Percentiles rank a stretch among this genome's conserved stretches.
Conservation (phyloP, 2,113 vertebrate genomes). For the Pelecanus crispus region DNA sequence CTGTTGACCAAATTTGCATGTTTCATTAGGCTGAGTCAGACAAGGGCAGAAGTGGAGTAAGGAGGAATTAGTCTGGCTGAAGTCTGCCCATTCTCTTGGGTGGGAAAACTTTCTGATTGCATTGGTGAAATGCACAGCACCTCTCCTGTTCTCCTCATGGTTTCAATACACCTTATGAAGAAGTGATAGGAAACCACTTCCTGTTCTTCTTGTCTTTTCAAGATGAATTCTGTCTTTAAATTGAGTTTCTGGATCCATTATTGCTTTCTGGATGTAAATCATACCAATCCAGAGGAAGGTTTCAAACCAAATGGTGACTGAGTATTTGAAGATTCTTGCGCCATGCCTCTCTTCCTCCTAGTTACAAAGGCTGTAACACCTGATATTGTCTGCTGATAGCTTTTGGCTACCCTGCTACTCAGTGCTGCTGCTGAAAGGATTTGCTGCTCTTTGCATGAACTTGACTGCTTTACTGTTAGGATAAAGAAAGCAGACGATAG, state of each 20-base stretch:
- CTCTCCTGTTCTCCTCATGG: background rate
- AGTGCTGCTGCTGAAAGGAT: background rate
- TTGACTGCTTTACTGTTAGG: background rate
- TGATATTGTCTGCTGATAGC: background rate
- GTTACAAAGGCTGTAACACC: background rate
- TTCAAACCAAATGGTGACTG: background rate
- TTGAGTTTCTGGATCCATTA: background rate
- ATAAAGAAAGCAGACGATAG: background rate
- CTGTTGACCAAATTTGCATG: background rate
- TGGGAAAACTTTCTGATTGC: background rate
- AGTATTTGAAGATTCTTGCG: background rate
- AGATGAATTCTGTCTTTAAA: background rate
- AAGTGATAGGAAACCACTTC: background rate
- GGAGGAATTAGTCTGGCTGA: background rate
- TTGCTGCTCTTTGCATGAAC: background rate
- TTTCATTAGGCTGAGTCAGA: background rate
- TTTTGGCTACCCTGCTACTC: background rate
- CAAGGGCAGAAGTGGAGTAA: background rate
- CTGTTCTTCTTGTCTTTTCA: background rate
- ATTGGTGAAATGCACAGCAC: background rate
- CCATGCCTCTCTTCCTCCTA: fast-evolving
- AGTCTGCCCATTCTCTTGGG: background rate
- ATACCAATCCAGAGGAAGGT: background rate
- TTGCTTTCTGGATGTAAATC: background rate
- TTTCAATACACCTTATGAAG: background rate